Conservation (phyloP, 2,888 invertebrate species). For the Eristalinus aeneus region DNA sequence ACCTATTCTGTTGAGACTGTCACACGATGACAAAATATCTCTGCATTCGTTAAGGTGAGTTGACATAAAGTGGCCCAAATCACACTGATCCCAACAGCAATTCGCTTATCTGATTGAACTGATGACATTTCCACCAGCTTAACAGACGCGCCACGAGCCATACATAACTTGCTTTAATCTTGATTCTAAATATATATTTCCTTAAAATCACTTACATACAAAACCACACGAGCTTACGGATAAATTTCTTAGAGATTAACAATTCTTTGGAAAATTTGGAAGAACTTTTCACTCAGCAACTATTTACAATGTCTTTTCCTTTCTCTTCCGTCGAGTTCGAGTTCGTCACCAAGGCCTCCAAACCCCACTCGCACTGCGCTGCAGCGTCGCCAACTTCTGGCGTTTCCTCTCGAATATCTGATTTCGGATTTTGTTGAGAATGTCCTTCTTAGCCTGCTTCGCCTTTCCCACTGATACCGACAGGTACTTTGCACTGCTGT, state of each 20-base stretch:
- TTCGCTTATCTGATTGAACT: not conserved
- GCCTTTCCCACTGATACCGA: conserved; percentile 1
- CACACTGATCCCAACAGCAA: too few species aligned
- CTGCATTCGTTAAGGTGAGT: too few species aligned
- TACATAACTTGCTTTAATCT: not conserved
- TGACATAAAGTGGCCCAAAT: too few species aligned
- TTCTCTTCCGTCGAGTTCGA: not conserved
- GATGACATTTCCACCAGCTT: not conserved
- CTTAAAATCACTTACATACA: not conserved
- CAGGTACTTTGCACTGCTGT: not conserved
- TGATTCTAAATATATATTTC: not conserved
- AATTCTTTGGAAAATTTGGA: conserved; percentile 68
- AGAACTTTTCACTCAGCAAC: conserved; percentile 41
- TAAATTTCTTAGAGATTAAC: conserved; percentile 64
- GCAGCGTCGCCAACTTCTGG: conserved; percentile 73
- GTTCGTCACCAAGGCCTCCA: conserved; percentile 79
- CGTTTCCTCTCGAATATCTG: conserved; percentile 79
- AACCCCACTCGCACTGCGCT: conserved; percentile 74
- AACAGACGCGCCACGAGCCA: too few species aligned
- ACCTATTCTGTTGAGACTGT: too few species aligned
- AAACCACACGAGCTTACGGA: conserved; percentile 16
- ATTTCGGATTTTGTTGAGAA: conserved; percentile 77
- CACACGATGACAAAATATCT: too few species aligned
- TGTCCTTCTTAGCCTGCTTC: conserved; percentile 75
- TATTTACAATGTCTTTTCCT: conserved; percentile 62